Evolutionary conservation across 2,888 invertebrate species (phyloP).

Genomic region (Apamea monoglypha): DNA sequence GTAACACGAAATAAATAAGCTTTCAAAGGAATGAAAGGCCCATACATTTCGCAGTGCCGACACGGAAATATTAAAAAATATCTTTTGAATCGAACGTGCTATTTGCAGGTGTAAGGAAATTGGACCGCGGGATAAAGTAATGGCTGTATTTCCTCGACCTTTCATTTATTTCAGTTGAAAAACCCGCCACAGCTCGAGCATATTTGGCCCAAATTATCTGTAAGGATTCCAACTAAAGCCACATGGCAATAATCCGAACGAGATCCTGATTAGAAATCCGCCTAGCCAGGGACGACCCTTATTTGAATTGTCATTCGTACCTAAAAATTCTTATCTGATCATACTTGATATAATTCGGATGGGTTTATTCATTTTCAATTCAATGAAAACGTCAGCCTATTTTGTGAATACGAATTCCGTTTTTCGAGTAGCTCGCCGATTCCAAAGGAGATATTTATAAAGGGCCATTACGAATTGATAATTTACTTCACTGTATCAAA

Average conservation of each 20-base stretch:
- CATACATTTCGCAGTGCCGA: slow-evolving; percentile 55
- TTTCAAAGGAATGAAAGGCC: slow-evolving; percentile 66
- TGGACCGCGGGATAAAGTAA: slow-evolving; percentile 64
- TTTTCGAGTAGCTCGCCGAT: slow-evolving; percentile 49
- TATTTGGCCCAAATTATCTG: slow-evolving; percentile 68
- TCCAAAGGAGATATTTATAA: slow-evolving; percentile 59
- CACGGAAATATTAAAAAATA: slow-evolving; percentile 73
- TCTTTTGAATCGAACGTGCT: slow-evolving; percentile 62
- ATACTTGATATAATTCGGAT: slow-evolving; percentile 70
- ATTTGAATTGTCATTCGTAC: slow-evolving; percentile 68
- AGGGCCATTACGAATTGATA: slow-evolving; percentile 57
- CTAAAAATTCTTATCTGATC: slow-evolving; percentile 71
- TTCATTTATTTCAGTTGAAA: slow-evolving; percentile 71
- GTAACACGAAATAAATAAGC: slow-evolving; percentile 68
- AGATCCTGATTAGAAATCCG: slow-evolving; percentile 73
- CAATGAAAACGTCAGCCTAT: slow-evolving; percentile 66
- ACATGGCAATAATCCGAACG: slow-evolving; percentile 67
- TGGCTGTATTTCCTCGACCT: slow-evolving; percentile 69
- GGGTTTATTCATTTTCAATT: slow-evolving; percentile 71
- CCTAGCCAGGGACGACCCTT: slow-evolving; percentile 63
- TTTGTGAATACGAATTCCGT: slow-evolving; percentile 62
- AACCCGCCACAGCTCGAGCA: slow-evolving; percentile 64
- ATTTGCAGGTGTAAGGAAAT: slow-evolving; percentile 69
- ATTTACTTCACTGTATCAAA: slow-evolving; percentile 62
- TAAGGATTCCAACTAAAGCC: slow-evolving; percentile 68